These are phyloP conservation scores for Conomelus anceps DNA, from an alignment of 2,888 invertebrate genomes.

Conservation along the genomic window DNA sequence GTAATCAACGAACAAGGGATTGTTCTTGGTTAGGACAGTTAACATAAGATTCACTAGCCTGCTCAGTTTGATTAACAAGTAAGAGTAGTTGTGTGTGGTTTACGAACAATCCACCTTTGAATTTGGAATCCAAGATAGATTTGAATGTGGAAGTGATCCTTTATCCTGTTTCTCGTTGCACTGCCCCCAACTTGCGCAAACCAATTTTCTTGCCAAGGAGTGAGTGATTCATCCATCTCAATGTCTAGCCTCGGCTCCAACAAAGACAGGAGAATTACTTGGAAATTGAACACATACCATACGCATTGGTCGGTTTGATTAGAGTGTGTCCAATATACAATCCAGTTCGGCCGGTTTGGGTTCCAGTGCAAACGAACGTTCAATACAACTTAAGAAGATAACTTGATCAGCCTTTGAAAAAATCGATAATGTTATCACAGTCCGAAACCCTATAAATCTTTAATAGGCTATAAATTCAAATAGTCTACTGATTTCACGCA, in stretches of 20 bases:
- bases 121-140: background rate
- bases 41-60: background rate
- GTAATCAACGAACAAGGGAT: too few relatives aligned
- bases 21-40: background rate
- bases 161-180: background rate
- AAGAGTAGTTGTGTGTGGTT: background rate
- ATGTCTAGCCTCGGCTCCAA: background rate
- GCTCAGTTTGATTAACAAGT: background rate
- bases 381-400: too few relatives aligned
- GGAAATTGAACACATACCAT: background rate
- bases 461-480: too few relatives aligned
- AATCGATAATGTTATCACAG: too few relatives aligned
- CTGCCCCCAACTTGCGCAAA: background rate
- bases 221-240: background rate
- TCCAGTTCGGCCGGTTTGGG: too few relatives aligned
- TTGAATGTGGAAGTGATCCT: background rate
- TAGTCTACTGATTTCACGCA: too few relatives aligned
- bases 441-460: too few relatives aligned
- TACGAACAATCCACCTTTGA: background rate
- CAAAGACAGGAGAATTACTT: background rate
- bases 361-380: too few relatives aligned
- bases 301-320: background rate
- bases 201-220: background rate
- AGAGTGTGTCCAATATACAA: background rate
- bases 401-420: too few relatives aligned